Evolutionary conservation across 2,888 invertebrate species (phyloP).

Genomic region (Metallyticus violacea): DNA sequence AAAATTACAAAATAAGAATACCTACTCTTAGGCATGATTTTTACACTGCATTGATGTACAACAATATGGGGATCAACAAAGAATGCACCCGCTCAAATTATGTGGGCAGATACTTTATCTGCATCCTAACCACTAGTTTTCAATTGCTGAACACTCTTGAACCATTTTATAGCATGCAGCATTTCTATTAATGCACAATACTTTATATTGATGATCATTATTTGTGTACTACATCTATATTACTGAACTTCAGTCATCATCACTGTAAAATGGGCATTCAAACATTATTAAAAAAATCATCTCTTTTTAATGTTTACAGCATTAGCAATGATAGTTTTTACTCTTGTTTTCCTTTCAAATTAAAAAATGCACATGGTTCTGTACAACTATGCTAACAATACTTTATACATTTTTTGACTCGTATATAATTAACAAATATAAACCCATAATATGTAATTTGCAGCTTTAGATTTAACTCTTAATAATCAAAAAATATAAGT

Average conservation of each 20-base stretch:
- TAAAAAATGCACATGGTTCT: background rate
- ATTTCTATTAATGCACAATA: background rate
- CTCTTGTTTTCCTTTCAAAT: background rate
- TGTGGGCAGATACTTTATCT: background rate
- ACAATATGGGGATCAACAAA: background rate
- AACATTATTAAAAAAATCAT: no score
- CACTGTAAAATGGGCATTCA: background rate
- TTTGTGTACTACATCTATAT: background rate
- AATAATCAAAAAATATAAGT: background rate
- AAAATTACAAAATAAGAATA: no score
- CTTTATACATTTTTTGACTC: background rate
- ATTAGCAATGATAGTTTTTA: no score
- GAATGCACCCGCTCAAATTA: background rate
- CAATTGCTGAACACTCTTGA: background rate
- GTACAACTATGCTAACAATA: background rate
- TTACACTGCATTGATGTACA: background rate
- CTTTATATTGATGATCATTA: background rate
- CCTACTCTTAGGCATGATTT: background rate
- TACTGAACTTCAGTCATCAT: background rate
- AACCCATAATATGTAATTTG: background rate
- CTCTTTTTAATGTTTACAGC: no score
- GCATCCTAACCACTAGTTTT: background rate
- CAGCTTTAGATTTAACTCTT: background rate
- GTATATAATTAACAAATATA: background rate
- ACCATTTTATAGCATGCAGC: background rate